Percentiles rank a stretch among this genome's conserved stretches.
Conservation (phyloP, 2,113 vertebrate species). For the Chamaea fasciata region DNA sequence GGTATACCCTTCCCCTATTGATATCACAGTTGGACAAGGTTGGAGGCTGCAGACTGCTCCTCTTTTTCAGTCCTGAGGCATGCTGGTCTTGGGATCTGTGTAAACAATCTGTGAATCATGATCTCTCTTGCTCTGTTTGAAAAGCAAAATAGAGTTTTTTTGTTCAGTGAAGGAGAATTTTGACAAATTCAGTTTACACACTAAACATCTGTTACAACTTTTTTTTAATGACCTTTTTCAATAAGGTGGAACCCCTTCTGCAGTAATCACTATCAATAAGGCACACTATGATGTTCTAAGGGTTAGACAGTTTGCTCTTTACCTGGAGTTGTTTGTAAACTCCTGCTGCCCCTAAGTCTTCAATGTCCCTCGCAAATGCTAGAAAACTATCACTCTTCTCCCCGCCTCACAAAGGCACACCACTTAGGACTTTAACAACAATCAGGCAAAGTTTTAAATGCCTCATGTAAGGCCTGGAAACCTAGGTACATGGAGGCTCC, state of each 20-base stretch:
- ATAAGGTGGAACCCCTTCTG: neutral
- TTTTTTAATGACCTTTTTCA: neutral
- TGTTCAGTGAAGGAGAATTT: neutral
- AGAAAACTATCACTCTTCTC: neutral
- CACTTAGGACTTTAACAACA: neutral
- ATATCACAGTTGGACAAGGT: neutral
- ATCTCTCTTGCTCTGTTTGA: conserved; percentile 5
- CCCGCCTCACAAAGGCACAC: neutral
- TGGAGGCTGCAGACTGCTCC: neutral
- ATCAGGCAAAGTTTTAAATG: neutral
- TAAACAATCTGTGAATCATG: neutral
- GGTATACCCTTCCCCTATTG: neutral
- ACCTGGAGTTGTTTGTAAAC: neutral
- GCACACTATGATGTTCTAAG: neutral
- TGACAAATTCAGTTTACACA: neutral
- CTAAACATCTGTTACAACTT: neutral
- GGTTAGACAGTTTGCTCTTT: neutral
- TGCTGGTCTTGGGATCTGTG: neutral
- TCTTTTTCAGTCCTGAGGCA: neutral
- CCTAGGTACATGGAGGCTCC: neutral
- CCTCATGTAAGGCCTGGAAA: neutral
- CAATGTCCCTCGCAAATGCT: neutral
- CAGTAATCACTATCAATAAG: neutral
- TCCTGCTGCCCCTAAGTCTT: neutral
- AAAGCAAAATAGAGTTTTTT: conserved; percentile 24